Percentiles rank a stretch among this genome's conserved stretches.
Conservation (phyloP, 2,113 vertebrate species). For the Sinocyclocheilus anophthalmus region DNA sequence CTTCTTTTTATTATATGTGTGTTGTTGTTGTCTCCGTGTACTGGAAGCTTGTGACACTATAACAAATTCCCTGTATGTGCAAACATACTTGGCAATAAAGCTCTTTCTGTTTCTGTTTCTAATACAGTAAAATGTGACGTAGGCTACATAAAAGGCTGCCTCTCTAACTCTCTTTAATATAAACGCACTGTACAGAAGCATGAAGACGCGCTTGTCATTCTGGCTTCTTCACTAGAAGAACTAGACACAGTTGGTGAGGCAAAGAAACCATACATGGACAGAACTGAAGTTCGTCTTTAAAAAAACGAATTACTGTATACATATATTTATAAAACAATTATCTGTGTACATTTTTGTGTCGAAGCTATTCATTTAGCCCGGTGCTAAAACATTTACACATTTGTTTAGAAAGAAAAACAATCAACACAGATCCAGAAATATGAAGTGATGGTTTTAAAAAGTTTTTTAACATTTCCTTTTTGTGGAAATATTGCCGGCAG, state of each 20-base stretch:
- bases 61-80: too few relatives aligned
- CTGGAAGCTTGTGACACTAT: too few relatives aligned
- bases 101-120: too few relatives aligned
- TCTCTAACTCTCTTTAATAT: not conserved
- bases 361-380: not conserved
- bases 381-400: not conserved
- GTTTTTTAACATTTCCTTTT: not conserved
- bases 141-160: not conserved
- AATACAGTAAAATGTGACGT: not conserved
- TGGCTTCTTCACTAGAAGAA: not conserved
- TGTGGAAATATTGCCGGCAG: slow-evolving; percentile 5
- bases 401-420: not conserved
- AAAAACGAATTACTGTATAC: not conserved
- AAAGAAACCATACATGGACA: slow-evolving; percentile 9
- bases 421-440: not conserved
- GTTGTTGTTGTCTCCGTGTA: too few relatives aligned
- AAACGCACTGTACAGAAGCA: not conserved
- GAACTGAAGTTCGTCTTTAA: not conserved
- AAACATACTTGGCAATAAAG: too few relatives aligned
- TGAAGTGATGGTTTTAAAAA: not conserved
- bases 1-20: too few relatives aligned
- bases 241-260: not conserved
- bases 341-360: not conserved
- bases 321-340: not conserved
- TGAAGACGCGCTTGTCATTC: not conserved